phyloP scores from a whole-genome alignment of 2,888 invertebrate species.

The Leptura quadrifasciata region DNA sequence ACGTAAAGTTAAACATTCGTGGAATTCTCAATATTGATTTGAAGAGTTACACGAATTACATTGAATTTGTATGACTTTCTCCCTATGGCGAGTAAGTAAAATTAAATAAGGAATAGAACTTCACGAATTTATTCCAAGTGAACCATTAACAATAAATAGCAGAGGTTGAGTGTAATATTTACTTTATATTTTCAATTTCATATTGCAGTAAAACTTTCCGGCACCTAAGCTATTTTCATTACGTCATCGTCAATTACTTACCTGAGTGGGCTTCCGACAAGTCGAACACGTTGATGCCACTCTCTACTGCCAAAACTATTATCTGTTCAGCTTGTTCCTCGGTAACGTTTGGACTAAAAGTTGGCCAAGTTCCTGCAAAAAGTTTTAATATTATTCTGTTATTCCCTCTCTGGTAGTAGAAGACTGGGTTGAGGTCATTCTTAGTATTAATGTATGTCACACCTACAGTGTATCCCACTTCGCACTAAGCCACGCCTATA shows the following conservation, averaged over 20 bases:
- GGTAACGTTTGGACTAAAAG: constrained; percentile 84
- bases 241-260: constrained; percentile 61
- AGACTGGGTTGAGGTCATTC: too few relatives aligned
- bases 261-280: constrained; percentile 94
- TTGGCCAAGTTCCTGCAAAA: constrained; percentile 89
- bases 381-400: constrained; percentile 16
- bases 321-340: constrained; percentile 94
- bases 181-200: background rate
- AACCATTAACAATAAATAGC: too few relatives aligned
- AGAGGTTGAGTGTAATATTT: background rate
- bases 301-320: constrained; percentile 93
- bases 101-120: too few relatives aligned
- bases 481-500: too few relatives aligned
- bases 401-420: background rate
- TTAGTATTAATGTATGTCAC: too few relatives aligned
- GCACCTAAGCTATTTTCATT: background rate
- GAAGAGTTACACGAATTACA: too few relatives aligned
- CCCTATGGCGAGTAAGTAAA: too few relatives aligned
- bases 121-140: too few relatives aligned
- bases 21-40: too few relatives aligned
- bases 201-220: background rate
- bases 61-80: too few relatives aligned
- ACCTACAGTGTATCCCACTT: too few relatives aligned
- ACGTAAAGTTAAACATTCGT: too few relatives aligned
- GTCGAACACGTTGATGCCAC: constrained; percentile 97